Conservation (phyloP, 2,113 vertebrate species). For the Orcinus orca region DNA sequence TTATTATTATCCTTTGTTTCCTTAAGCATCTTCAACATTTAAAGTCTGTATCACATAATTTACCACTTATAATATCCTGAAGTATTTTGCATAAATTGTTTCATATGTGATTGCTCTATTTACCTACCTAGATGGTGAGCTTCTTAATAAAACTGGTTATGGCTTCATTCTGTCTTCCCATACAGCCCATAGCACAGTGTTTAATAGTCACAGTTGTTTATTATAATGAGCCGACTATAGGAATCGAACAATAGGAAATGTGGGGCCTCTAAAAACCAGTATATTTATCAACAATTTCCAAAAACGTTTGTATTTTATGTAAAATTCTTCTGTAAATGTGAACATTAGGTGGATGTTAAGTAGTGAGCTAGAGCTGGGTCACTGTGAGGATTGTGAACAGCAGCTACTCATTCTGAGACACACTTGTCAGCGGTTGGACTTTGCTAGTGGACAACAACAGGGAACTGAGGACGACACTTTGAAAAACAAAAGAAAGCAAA, state of each 20-base stretch:
- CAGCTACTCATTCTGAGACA: background rate
- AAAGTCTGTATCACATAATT: background rate
- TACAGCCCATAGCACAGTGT: background rate
- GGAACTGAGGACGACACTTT: background rate
- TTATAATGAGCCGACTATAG: background rate
- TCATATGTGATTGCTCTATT: background rate
- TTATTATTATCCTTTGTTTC: background rate
- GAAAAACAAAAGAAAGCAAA: background rate
- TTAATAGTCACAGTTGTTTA: background rate
- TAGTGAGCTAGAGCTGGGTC: background rate
- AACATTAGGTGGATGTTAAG: background rate
- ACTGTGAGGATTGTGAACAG: background rate
- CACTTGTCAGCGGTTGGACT: background rate
- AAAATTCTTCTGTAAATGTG: background rate
- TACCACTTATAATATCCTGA: background rate
- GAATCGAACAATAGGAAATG: background rate
- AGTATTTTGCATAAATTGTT: background rate
- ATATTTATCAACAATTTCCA: background rate
- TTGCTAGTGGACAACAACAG: background rate
- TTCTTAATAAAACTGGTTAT: background rate
- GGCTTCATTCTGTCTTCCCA: background rate
- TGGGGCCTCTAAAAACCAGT: background rate
- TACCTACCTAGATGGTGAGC: background rate
- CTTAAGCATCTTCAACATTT: background rate
- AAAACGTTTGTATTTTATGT: background rate